Percentiles rank a stretch among this genome's conserved stretches.
These are phyloP conservation scores for Lepus timidus DNA, from an alignment of 2,113 vertebrate genomes.

Conservation along the genomic window DNA sequence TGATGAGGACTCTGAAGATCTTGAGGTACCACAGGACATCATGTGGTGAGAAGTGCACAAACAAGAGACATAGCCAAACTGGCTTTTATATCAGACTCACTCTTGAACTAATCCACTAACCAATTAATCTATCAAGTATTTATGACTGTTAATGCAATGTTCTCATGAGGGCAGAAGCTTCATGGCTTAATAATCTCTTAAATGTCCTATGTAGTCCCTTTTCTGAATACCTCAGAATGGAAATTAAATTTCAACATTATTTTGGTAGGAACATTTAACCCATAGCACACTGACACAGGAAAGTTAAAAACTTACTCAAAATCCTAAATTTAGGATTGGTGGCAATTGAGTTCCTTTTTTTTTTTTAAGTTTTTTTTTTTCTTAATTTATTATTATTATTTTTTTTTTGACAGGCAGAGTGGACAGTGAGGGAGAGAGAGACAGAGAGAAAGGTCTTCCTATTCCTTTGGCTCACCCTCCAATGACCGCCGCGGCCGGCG, in stretches of 20 bases:
- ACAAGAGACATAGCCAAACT: not conserved
- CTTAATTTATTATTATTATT: no score
- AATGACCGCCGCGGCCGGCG: no score
- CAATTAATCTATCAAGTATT: not conserved
- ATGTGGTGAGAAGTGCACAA: not conserved
- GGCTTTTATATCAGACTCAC: not conserved
- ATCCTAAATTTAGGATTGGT: not conserved
- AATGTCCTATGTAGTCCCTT: not conserved
- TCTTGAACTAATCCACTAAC: not conserved
- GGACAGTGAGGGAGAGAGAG: no score
- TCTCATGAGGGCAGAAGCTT: not conserved
- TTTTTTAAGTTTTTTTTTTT: not conserved
- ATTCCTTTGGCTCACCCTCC: no score
- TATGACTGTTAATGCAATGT: not conserved
- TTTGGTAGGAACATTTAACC: not conserved
- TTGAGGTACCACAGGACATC: not conserved
- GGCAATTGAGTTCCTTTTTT: not conserved
- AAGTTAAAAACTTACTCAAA: slow-evolving; percentile 13
- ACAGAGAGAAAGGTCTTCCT: no score
- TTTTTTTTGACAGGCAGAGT: no score
- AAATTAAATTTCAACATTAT: not conserved
- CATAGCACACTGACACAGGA: not conserved
- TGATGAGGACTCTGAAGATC: not conserved
- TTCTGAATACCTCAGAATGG: not conserved
- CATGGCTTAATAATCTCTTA: not conserved